Base-by-base conservation (phyloP, 1,140 invertebrate species). In the Diorhabda carinulata region DNA sequence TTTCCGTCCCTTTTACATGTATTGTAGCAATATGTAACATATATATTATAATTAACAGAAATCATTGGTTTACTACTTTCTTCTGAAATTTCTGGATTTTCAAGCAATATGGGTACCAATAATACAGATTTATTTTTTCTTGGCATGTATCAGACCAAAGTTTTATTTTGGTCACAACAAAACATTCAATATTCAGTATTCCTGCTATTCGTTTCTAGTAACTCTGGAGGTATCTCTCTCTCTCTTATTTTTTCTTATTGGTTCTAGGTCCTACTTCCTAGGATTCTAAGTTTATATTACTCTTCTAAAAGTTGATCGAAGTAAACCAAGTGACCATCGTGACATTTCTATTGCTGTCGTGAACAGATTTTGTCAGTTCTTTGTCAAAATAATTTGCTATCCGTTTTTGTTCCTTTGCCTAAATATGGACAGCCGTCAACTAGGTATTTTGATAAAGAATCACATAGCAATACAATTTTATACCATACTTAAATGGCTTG, bases 271-370 rank as follows among this genome's bases (percentile, higher is more conserved):
- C n/a, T n/a, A n/a, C n/a, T n/a, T n/a, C n/a, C n/a, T n/a, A 78
- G 71, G 43, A 79, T 57, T 57, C 75, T 81, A 58, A 80, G 66
- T 10, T 79, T 78, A 68, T 81, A 63, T 64, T 72, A 72, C 9
- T 76, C 61, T 67, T 73, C 68, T 45, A 78, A 68, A 68, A 82
- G 72, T 44, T 74, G 70, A 63, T 80, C 76, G 58, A 75, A 41
- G 68, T 79, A 67, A 81, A 81, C 76, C 76, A 82, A 72, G 81
- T 82, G 70, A 81, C 79, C 69, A 71, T 71, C 7, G 78, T 79
- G 7, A 82, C 61, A 66, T 77, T 77, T 61, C 79, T 59, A 41
- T 77, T 74, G 25, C 72, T 75, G 5, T 72, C 69, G 70, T 72
- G 63, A 25, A 25, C 25, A 25, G 25, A 25, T 25, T 25, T 25